phyloP scores from a whole-genome alignment of 1,140 invertebrate genomes.

The Gonatopus flavifemur region DNA sequence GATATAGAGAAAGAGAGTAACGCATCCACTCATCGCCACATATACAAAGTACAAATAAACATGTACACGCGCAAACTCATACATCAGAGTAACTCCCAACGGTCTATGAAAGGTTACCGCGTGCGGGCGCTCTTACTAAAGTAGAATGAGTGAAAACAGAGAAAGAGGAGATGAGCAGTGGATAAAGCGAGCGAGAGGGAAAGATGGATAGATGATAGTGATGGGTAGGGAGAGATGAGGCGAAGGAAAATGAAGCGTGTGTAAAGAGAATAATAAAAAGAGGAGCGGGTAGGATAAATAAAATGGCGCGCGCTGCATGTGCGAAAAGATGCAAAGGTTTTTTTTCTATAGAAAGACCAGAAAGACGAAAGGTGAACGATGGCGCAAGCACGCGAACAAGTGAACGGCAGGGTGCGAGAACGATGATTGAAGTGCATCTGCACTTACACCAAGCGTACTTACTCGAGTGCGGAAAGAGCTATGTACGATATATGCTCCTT shows the following conservation, averaged over 20 bases:
- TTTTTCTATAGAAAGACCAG: slow-evolving; percentile 41
- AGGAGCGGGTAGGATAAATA: slow-evolving; percentile 7
- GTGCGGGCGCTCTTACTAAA: not conserved
- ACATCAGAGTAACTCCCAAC: slow-evolving; percentile 19
- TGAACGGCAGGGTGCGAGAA: slow-evolving; percentile 33
- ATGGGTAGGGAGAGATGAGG: slow-evolving; percentile 4
- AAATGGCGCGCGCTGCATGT: slow-evolving; percentile 25
- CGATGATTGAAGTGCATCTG: slow-evolving; percentile 55
- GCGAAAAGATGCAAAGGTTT: slow-evolving; percentile 39
- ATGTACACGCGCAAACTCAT: no score
- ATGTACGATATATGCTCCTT: not conserved
- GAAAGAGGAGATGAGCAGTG: slow-evolving; percentile 7
- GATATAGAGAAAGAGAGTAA: not conserved
- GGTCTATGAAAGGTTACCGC: slow-evolving; percentile 9
- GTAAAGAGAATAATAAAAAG: not conserved
- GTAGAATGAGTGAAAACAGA: slow-evolving; percentile 15
- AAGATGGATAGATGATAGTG: slow-evolving; percentile 16
- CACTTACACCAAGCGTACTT: slow-evolving; percentile 47
- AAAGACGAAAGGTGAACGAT: slow-evolving; percentile 42
- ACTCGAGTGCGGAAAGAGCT: slow-evolving; percentile 35
- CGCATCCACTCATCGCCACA: not conserved
- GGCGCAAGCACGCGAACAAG: slow-evolving; percentile 19
- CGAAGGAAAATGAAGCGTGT: not conserved
- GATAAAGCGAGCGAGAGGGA: slow-evolving; percentile 11
- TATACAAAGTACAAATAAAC: no score